Evolutionary conservation across 53 echinoderm and acorn worm species (phyloP).

Genomic region (Paracentrotus lividus): DNA sequence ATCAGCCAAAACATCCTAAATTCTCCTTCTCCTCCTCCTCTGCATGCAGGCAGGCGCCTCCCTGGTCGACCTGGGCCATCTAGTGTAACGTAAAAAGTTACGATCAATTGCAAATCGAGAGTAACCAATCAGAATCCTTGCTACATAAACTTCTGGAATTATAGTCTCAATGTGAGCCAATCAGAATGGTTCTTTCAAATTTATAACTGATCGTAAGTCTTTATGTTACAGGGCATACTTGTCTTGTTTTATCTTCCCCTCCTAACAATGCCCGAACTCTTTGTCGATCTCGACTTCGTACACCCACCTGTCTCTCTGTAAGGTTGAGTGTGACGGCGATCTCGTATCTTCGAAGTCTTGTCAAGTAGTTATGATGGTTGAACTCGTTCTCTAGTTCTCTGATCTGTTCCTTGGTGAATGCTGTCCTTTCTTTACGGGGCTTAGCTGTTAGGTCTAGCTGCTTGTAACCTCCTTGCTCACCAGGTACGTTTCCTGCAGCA

Average conservation of each 20-base stretch:
- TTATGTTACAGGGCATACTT: too few relatives aligned
- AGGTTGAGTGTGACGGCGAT: constrained; percentile 98
- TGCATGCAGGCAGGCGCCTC: neutral
- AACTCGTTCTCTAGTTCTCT: constrained; percentile 98
- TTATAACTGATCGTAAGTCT: too few relatives aligned
- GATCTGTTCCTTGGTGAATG: constrained; percentile 99
- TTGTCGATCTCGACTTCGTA: neutral
- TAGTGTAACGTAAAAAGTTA: too few relatives aligned
- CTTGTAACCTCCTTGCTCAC: constrained; percentile 90
- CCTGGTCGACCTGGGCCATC: neutral
- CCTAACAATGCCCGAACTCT: neutral
- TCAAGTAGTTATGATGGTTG: constrained; percentile 96
- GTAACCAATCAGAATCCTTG: too few relatives aligned
- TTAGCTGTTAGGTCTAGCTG: constrained; percentile 92
- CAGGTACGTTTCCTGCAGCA: constrained; percentile 69
- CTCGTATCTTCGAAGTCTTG: constrained; percentile 96
- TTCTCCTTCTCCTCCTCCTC: neutral
- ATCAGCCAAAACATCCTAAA: neutral
- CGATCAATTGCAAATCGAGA: too few relatives aligned
- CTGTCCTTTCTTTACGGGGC: constrained; percentile 96
- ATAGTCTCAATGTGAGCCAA: too few relatives aligned
- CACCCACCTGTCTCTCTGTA: constrained; percentile 96
- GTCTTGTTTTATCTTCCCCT: neutral
- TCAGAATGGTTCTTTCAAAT: too few relatives aligned
- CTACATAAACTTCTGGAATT: too few relatives aligned